Evolutionary conservation across 2,797 vertebrate species (phyloP).

Genomic region (Muscicapa striata): DNA sequence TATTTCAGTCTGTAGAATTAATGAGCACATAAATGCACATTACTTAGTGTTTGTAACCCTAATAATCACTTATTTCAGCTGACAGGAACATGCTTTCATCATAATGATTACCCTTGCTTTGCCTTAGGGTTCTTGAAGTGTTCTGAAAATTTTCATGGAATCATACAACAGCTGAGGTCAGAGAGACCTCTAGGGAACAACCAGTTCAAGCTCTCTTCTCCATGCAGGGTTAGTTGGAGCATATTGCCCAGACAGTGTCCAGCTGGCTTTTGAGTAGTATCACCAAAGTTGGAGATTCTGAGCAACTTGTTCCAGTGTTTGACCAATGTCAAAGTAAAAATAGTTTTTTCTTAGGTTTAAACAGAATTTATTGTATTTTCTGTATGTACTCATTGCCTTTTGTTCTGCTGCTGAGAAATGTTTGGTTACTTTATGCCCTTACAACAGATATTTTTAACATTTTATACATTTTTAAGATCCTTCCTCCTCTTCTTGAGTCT

Average conservation of each 20-base stretch:
- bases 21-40: slow-evolving; percentile 14
- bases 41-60: slow-evolving; percentile 25
- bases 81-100: slow-evolving; percentile 18
- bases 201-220: background rate
- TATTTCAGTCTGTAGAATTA: background rate
- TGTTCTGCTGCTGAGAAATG: background rate
- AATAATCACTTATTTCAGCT: slow-evolving; percentile 30
- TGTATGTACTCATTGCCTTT: background rate
- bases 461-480: background rate
- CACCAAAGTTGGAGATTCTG: background rate
- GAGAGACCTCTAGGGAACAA: background rate
- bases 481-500: background rate
- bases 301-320: background rate
- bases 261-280: background rate
- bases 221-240: background rate
- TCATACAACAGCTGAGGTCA: background rate
- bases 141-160: background rate
- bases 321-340: background rate
- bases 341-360: background rate
- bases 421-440: background rate
- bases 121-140: background rate
- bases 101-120: slow-evolving; percentile 13
- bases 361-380: background rate
- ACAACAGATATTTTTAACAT: background rate
- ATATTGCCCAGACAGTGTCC: background rate